These are phyloP conservation scores for Paracentrotus lividus DNA, from an alignment of 53 echinoderm and acorn worm species.

Conservation along the genomic window DNA sequence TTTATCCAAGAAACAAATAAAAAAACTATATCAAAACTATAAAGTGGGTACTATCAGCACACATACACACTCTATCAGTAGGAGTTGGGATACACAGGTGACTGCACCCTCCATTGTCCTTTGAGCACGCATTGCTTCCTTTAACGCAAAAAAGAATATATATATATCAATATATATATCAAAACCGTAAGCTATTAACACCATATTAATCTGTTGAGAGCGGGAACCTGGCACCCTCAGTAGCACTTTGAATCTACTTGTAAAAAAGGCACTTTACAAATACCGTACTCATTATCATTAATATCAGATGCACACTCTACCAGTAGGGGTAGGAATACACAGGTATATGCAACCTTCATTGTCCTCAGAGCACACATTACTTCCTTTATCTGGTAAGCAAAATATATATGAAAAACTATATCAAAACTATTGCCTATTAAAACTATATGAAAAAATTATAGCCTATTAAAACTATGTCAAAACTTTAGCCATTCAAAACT, in stretches of 20 bases:
- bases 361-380: constrained; percentile 43
- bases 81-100: constrained; percentile 85
- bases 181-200: too few species aligned
- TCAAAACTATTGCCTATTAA: too few species aligned
- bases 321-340: constrained; percentile 81
- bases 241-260: too few species aligned
- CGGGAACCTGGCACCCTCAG: too few species aligned
- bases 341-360: constrained; percentile 82
- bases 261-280: too few species aligned
- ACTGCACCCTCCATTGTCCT: constrained; percentile 77
- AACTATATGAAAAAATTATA: too few species aligned
- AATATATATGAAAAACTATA: not conserved
- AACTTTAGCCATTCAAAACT: too few species aligned
- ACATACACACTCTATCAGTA: constrained; percentile 73
- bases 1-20: not conserved
- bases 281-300: too few species aligned
- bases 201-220: too few species aligned
- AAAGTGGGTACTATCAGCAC: constrained; percentile 80
- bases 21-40: not conserved
- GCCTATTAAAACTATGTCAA: too few species aligned
- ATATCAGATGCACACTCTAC: constrained; percentile 81
- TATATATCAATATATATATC: too few species aligned
- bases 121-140: constrained; percentile 32
- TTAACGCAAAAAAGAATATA: not conserved
- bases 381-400: not conserved